Base-by-base conservation (phyloP, 2,888 invertebrate genomes). In the Acanthococcus lagerstroemiae region DNA sequence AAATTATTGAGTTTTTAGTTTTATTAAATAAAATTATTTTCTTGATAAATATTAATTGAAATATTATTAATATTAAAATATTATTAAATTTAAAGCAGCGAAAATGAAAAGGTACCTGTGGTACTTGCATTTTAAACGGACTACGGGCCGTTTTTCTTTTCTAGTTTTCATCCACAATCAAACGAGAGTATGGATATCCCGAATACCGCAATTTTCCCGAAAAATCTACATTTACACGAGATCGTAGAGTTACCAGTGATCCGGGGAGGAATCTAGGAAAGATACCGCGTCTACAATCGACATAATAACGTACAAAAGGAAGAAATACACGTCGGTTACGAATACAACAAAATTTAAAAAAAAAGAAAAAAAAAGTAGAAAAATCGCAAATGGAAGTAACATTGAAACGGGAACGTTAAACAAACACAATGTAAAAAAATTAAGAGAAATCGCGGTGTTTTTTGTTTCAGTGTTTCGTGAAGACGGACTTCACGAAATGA, bases 401-500 rank as follows among this genome's bases (percentile, higher is more conserved):
- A 66, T 66, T 50, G 26, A 55, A 63, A 66, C 46, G 66, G 50
- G 56, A 66, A 66, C 55, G 56, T 66, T 56, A 66, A 56, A 56
- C 56, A 56, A 65, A 56, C 50, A 66, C 57, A 56, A 48, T 57
- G 21, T 22, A 52, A 21, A 24, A 21, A 21, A 52, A 52, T 22
- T 5, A 52, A 21, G 37, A 54, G 37, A 52, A 48, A 25, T 25
- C 50, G 15, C 44, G n/a, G 63, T 24, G 37, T 30, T 22, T 48
- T 9, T 15, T 48, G 7, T 27, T 58, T 46, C 54, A 63, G 44
- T 63, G 63, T 54, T 63, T 63, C 27, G 30, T 52, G 30, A 37
- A 50, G 54, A 55, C 67, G n/a, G 67, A 46, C 78, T 90, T 91
- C 48, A 88, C 83, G 76, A 94, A 92, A 74, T 88, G 84, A 69